Evolutionary conservation across 2,797 vertebrate species (phyloP), one percentile per base, ranked within the genome.

Genomic region (Zenarchopterus dispar): DNA sequence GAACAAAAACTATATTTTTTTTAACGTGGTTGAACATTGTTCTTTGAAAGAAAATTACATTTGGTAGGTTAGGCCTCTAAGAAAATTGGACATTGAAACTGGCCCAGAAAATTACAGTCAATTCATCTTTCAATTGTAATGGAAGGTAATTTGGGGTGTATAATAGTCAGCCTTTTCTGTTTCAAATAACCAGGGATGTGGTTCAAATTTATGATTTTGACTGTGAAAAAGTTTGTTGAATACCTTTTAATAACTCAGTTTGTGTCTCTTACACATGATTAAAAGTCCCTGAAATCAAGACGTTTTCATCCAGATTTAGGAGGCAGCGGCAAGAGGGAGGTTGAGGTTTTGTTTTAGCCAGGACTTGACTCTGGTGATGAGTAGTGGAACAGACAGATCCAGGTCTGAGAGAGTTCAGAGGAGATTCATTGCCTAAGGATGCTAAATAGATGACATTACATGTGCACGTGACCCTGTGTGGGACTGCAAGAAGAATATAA

Each of bases 351-450:
- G 72, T 74, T 73, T 26, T 31, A 77, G 70, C 61, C 67, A 73
- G 78, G 53, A 61, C 71, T 84, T 73, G 75, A 84, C 57, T 85
- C 74, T 58, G 52, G 60, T 90, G 89, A 91, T 53, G 79, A 58
- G 62, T 67, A 92, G 67, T 75, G 53, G 82, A 90, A 88, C 72
- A 81, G 89, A 91, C 90, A 90, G 84, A 90, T 92, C 84, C 89
- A 85, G 88, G 90, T 86, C 89, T 89, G 80, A 76, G 70, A 62
- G 84, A 66, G 77, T 75, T 82, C 78, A 83, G 77, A 78, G 81
- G 79, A 88, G 81, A 87, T 52, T 70, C 64, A 36, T 70, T 70
- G 86, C 88, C 85, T 77, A 60, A 64, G 84, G 89, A 87, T 2
- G 28, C 52, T 73, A 69, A 81, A 87, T 83, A 80, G 84, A 90